Evolutionary conservation across 2,888 invertebrate genomes (phyloP), one percentile per base, ranked within the genome.

Genomic region (Strigamia maritima): DNA sequence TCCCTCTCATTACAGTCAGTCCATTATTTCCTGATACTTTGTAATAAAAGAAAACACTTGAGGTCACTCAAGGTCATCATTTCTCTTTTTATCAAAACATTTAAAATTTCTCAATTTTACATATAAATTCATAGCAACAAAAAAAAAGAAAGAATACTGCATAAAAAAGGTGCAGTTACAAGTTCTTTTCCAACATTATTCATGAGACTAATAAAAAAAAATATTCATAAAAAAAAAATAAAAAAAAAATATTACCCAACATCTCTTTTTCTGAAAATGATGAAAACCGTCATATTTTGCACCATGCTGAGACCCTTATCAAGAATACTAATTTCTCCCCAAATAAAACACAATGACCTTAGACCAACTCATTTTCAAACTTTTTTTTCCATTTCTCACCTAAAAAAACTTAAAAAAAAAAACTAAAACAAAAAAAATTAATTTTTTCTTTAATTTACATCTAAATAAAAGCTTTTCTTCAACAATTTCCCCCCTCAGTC

Each of bases 261-360:
- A 70, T 70, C 70, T 28, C 70, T 70, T 70, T 70, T 70, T 24
- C 70, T 0, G 28, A 28, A 65, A 70, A 70, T 70, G 70, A 70
- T 70, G 70, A 70, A 70, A 70, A 70, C 70, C 70, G 28, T 70
- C 70, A 70, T 70, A 70, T 70, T 70, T 70, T 70, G 70, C 70
- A 28, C 70, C 70, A 1, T 12, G 70, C 70, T 70, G 70, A 16
- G 70, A 70, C 28, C 70, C n/a, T 28, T 70, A 28, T 28, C 26
- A n/a, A 70, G 70, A 70, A 70, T 70, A 70, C 70, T 28, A 70
- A 70, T 70, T 28, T 70, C 28, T 12, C 26, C 14, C 19, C 24
- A 70, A 70, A 70, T 70, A 70, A 70, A 60, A 70, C n/a, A 70
- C 70, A 70, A 70, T 28, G 24, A 70, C 70, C 70, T 70, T 28